Evolutionary conservation across 2,797 vertebrate genomes (phyloP).

Genomic region (Thunnus albacares): DNA sequence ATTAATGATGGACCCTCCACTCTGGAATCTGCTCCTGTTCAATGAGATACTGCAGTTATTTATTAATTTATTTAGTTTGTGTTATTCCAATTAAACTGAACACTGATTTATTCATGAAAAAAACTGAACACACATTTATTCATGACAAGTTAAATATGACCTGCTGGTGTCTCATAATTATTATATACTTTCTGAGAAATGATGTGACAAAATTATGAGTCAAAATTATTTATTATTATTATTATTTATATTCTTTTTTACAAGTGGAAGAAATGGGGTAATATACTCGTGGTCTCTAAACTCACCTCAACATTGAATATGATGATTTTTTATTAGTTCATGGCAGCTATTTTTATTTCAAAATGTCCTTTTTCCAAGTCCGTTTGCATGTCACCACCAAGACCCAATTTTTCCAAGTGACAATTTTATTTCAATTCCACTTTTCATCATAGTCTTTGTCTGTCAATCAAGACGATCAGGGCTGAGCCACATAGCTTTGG

Average conservation of each 20-base stretch:
- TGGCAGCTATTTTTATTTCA: no score
- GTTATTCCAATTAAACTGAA: neutral
- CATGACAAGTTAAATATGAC: neutral
- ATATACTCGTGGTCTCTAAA: no score
- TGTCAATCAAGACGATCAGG: no score
- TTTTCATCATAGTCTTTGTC: no score
- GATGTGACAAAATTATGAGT: neutral
- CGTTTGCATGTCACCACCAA: no score
- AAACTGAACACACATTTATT: neutral
- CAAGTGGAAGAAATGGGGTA: neutral
- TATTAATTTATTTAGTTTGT: neutral
- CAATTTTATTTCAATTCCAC: no score
- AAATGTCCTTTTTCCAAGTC: no score
- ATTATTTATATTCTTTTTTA: neutral
- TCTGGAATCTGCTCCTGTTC: slow-evolving; percentile 11
- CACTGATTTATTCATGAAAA: neutral
- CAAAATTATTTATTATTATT: no score
- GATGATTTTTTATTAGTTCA: no score
- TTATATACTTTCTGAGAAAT: neutral
- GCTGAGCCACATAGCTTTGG: no score
- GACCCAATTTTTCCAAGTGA: no score
- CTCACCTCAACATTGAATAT: no score
- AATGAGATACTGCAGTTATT: slow-evolving; percentile 16
- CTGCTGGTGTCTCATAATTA: neutral
- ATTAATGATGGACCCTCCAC: slow-evolving; percentile 46